Conservation (phyloP, 2,113 vertebrate species). For the Labeo catla region DNA sequence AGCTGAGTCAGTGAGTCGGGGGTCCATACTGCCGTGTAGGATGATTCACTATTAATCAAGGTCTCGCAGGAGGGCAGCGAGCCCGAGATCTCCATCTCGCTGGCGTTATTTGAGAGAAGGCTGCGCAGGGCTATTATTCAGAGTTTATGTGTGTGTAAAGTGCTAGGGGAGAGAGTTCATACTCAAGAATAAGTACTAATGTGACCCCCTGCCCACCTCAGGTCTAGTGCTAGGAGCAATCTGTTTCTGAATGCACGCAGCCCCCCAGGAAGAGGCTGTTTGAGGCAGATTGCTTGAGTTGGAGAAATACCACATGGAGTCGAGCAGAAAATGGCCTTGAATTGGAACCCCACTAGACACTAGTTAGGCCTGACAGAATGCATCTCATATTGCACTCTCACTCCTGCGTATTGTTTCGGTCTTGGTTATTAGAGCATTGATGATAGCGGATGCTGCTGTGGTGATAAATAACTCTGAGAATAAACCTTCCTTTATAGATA, state of each 20-base stretch:
- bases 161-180: slow-evolving; percentile 33
- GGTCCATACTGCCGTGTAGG: neutral
- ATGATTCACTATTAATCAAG: slow-evolving; percentile 31
- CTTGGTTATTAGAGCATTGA: neutral
- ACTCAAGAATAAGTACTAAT: slow-evolving; percentile 42
- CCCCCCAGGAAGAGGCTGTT: slow-evolving; percentile 24
- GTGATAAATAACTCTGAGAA: slow-evolving; percentile 19
- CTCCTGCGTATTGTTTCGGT: slow-evolving; percentile 25
- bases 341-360: slow-evolving; percentile 20
- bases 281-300: slow-evolving; percentile 31
- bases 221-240: slow-evolving; percentile 21
- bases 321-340: slow-evolving; percentile 44
- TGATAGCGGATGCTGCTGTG: neutral
- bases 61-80: neutral
- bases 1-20: neutral
- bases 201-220: slow-evolving; percentile 43
- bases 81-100: slow-evolving; percentile 14
- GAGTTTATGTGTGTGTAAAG: slow-evolving; percentile 28
- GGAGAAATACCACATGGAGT: slow-evolving; percentile 35
- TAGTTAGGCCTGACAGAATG: slow-evolving; percentile 33
- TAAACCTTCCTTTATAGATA: slow-evolving; percentile 16
- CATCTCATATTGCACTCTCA: slow-evolving; percentile 30
- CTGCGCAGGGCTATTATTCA: neutral
- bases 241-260: neutral
- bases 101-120: neutral